phyloP scores from a whole-genome alignment of 2,888 invertebrate genomes.

The Lymantria monacha region DNA sequence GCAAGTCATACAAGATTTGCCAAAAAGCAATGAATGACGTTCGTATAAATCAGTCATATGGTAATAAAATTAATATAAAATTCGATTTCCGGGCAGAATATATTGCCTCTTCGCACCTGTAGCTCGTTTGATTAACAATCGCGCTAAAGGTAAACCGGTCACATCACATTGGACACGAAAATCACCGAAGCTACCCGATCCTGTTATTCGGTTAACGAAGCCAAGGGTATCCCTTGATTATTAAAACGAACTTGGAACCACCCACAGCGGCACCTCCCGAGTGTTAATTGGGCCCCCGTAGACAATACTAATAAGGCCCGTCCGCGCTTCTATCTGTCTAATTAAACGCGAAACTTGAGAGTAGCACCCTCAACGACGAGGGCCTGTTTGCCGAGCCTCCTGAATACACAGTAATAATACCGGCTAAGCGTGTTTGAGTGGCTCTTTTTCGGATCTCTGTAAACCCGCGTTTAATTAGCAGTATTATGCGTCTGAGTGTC shows the following conservation, averaged over 20 bases:
- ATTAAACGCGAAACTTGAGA: conserved; percentile 82
- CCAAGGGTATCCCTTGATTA: conserved; percentile 78
- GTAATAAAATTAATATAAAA: no score
- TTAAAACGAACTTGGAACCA: conserved; percentile 77
- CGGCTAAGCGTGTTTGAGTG: conserved; percentile 81
- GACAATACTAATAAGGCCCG: conserved; percentile 82
- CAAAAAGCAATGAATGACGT: no score
- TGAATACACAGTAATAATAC: conserved; percentile 81
- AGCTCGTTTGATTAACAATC: conserved; percentile 18
- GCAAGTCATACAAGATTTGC: no score
- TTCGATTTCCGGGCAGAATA: conserved; percentile 8
- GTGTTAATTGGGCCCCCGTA: conserved; percentile 82
- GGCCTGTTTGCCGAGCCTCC: conserved; percentile 77
- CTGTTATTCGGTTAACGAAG: conserved; percentile 78
- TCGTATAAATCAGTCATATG: no score
- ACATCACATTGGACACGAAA: conserved; percentile 29
- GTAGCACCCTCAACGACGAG: conserved; percentile 77
- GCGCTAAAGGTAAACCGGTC: background rate
- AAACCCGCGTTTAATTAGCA: conserved; percentile 80
- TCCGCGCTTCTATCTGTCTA: conserved; percentile 82
- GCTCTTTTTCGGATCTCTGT: conserved; percentile 81
- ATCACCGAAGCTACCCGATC: conserved; percentile 61
- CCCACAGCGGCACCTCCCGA: conserved; percentile 69
- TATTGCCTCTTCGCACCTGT: conserved; percentile 37
- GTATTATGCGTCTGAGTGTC: conserved; percentile 80